Conservation (phyloP, 2,797 vertebrate genomes). For the Geotrypetes seraphini region DNA sequence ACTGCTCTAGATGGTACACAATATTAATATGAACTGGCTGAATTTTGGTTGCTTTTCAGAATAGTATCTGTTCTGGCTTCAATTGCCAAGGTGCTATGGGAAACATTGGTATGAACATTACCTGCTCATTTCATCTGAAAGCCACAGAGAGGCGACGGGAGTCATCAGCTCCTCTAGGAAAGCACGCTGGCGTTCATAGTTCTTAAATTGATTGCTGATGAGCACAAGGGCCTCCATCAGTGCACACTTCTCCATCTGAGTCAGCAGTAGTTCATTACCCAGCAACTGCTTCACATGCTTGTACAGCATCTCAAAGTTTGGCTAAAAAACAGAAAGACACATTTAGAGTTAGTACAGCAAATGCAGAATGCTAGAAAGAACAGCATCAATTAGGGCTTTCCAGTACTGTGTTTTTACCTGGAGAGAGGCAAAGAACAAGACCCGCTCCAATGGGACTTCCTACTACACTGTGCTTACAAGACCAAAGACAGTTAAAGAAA, state of each 20-base stretch:
- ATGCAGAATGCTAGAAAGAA: neutral
- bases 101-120: too few relatives aligned
- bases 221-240: slow-evolving; percentile 89
- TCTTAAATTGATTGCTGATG: slow-evolving; percentile 92
- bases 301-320: slow-evolving; percentile 88
- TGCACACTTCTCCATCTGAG: slow-evolving; percentile 84
- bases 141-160: slow-evolving; percentile 72
- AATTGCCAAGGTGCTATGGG: too few relatives aligned
- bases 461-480: too few relatives aligned
- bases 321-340: slow-evolving; percentile 47
- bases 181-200: slow-evolving; percentile 77
- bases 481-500: too few relatives aligned
- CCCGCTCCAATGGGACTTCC: too few relatives aligned
- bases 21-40: too few relatives aligned
- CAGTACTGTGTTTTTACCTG: too few relatives aligned
- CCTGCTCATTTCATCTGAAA: slow-evolving; percentile 81
- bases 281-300: slow-evolving; percentile 78
- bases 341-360: neutral
- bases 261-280: slow-evolving; percentile 63
- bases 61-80: too few relatives aligned
- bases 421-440: too few relatives aligned
- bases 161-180: slow-evolving; percentile 85
- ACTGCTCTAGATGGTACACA: too few relatives aligned
- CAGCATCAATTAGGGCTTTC: neutral
- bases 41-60: too few relatives aligned